These are phyloP conservation scores for Zoanthus gigantus DNA, from an alignment of 92 coral and sea anemone genomes.

Conservation along the genomic window DNA sequence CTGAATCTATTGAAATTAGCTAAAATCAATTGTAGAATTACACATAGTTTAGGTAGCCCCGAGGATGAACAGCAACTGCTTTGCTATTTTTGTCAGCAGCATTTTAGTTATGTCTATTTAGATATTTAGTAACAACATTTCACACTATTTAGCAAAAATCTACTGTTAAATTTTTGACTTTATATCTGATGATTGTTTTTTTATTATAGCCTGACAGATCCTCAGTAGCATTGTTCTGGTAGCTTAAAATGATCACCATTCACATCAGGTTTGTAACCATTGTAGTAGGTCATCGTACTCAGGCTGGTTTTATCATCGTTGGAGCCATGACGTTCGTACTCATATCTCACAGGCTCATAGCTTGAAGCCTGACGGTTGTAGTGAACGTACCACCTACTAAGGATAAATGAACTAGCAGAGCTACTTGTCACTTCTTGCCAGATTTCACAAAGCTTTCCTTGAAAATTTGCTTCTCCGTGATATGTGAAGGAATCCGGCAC, in stretches of 20 bases:
- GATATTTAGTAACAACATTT: too few species aligned
- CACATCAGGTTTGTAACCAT: neutral
- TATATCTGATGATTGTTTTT: too few species aligned
- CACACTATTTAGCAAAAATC: too few species aligned
- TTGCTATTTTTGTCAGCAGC: too few species aligned
- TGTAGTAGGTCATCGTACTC: neutral
- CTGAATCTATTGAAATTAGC: too few species aligned
- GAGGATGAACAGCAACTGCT: too few species aligned
- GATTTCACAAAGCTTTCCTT: neutral
- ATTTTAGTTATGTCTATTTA: too few species aligned
- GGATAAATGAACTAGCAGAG: neutral
- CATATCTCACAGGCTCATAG: neutral
- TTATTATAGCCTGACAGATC: neutral
- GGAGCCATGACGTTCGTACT: too few species aligned
- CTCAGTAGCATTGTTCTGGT: conserved; percentile 8
- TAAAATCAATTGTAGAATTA: too few species aligned
- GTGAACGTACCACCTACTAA: neutral
- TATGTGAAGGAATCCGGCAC: conserved; percentile 1
- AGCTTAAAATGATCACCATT: neutral
- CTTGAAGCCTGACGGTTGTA: neutral
- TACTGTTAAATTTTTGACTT: too few species aligned
- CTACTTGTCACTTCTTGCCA: neutral
- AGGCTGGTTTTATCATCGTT: neutral
- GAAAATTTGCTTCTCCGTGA: neutral
- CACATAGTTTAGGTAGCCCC: too few species aligned